Evolutionary conservation across 1,140 invertebrate species (phyloP), one percentile per base, ranked within the genome.

Genomic region (Venustaconcha ellipsiformis): DNA sequence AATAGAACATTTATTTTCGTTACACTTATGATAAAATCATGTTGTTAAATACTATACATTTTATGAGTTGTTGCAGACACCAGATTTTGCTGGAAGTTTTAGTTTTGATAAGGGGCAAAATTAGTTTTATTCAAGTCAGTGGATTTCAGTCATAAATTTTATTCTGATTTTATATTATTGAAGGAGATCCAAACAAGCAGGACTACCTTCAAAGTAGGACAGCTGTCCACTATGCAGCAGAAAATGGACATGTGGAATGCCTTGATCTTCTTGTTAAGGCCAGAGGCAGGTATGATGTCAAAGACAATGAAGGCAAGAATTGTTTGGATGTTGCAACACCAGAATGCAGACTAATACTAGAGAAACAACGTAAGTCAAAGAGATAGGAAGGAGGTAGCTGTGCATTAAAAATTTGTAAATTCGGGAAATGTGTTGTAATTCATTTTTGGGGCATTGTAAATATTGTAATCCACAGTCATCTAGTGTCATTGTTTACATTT

Each of bases 171-270:
- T 75, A 23, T 18, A 69, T 48, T 70, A 66, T 78, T 73, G 57
- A 78, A 88, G 86, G 85, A 58, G 78, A 86, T 63, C 83, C 86
- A 65, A 85, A 88, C 72, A 80, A 79, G 56, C 64, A 67, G 30
- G 86, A 88, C 67, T 76, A 73, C 14, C 78, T 87, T 57, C 72
- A 70, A 48, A 94, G 94, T 4, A 95, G 97, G 85, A 97, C 96
- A 14, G 92, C 96, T 0, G 89, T 97, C 26, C 96, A 97, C 89
- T 97, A 97, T 90, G 95, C 86, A 0, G 80, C 85, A n/a, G 74
- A 77, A 26, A 78, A 83, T 48, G 83, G 82, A 0, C 81, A 88
- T 71, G 56, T 78, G 17, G 84, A 84, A 12, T 87, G 85, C 78
- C 74, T 88, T 12, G 20, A 77, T 20, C 57, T 84, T 48, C 76